Evolutionary conservation across 2,888 invertebrate genomes (phyloP).

Genomic region (Biston stratarius): DNA sequence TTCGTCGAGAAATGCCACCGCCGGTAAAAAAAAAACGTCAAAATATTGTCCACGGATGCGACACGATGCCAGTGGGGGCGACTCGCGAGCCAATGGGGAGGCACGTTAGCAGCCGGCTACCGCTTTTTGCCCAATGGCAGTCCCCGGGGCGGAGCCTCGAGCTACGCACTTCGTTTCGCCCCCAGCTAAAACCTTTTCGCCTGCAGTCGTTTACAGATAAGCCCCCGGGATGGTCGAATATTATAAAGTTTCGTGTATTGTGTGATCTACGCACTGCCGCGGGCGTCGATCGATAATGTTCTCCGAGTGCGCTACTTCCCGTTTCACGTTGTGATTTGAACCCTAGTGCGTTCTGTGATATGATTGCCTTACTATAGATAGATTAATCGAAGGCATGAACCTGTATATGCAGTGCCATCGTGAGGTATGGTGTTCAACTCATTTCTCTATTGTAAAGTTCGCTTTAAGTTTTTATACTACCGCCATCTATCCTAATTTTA

Average conservation of each 20-base stretch:
- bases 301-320: slow-evolving; percentile 61
- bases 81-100: slow-evolving; percentile 76
- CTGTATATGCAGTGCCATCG: slow-evolving; percentile 85
- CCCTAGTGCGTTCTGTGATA: slow-evolving; percentile 79
- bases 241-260: slow-evolving; percentile 81
- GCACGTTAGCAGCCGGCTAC: slow-evolving; percentile 67
- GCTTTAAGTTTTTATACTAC: background rate
- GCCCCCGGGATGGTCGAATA: slow-evolving; percentile 85
- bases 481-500: no score
- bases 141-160: slow-evolving; percentile 82
- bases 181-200: slow-evolving; percentile 86
- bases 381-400: slow-evolving; percentile 76
- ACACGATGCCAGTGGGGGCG: slow-evolving; percentile 69
- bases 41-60: slow-evolving; percentile 77
- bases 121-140: slow-evolving; percentile 77
- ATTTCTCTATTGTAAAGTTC: slow-evolving; percentile 21
- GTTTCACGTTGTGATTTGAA: slow-evolving; percentile 55
- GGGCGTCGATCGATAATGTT: slow-evolving; percentile 80
- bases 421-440: slow-evolving; percentile 77
- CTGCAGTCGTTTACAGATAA: slow-evolving; percentile 86
- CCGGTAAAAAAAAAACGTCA: slow-evolving; percentile 82
- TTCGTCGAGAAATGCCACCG: slow-evolving; percentile 82
- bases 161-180: slow-evolving; percentile 82
- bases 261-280: slow-evolving; percentile 75
- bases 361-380: slow-evolving; percentile 83